Percentiles rank a stretch among this genome's conserved stretches.
Conservation (phyloP, 1,140 invertebrate species). For the Drosophila funebris region DNA sequence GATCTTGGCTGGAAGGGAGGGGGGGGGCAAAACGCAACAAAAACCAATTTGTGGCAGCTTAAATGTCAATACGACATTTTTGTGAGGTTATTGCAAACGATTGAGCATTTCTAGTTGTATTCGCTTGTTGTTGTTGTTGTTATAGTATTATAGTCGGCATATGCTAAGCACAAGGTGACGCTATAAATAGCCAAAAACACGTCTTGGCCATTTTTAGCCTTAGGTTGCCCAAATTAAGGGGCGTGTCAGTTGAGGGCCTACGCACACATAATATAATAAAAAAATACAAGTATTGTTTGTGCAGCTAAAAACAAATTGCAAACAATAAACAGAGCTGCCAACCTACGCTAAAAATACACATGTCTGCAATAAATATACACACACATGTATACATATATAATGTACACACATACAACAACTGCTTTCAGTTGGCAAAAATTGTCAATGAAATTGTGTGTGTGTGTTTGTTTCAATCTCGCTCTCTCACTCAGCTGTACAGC, state of each 20-base stretch:
- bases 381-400: not conserved
- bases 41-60: conserved; percentile 78
- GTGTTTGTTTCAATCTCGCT: conserved; percentile 13
- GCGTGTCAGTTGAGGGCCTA: conserved; percentile 23
- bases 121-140: conserved; percentile 20
- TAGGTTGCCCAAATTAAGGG: not conserved
- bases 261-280: conserved; percentile 38
- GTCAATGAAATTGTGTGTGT: conserved; percentile 61
- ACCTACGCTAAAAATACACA: conserved; percentile 41
- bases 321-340: conserved; percentile 66
- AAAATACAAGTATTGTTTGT: conserved; percentile 71
- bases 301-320: conserved; percentile 79
- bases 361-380: conserved; percentile 14
- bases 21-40: conserved; percentile 33
- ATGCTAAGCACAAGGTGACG: conserved; percentile 37
- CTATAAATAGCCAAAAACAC: conserved; percentile 71
- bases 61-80: conserved; percentile 70
- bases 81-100: conserved; percentile 44
- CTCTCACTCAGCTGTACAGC: not conserved
- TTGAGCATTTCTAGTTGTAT: not conserved
- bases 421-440: conserved; percentile 46
- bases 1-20: not conserved
- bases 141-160: conserved; percentile 37
- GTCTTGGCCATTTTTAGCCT: conserved; percentile 64
- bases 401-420: not conserved